Conservation (phyloP, 2,113 vertebrate genomes). For the Oryzias woworae region DNA sequence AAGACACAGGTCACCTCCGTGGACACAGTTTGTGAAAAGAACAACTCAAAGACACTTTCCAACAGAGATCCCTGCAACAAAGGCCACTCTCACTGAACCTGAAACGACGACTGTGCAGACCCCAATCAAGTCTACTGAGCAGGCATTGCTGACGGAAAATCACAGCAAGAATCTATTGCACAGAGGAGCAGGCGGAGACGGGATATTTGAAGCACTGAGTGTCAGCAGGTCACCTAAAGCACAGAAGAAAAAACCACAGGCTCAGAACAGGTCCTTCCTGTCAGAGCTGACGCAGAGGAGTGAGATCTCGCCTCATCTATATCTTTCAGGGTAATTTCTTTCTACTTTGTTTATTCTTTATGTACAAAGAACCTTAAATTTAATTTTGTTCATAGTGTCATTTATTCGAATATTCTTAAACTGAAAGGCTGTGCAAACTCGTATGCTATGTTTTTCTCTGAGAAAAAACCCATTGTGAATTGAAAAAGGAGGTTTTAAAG, state of each 20-base stretch:
- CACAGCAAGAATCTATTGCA: constrained; percentile 42
- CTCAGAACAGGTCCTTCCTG: constrained; percentile 24
- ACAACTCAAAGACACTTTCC: constrained; percentile 37
- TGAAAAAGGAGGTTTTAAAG: too few relatives aligned
- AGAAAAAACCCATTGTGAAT: too few relatives aligned
- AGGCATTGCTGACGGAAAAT: constrained; percentile 9
- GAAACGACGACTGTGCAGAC: constrained; percentile 10
- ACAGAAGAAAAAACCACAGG: constrained; percentile 9
- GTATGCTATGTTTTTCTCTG: too few relatives aligned
- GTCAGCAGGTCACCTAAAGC: constrained; percentile 39
- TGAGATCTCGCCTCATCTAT: constrained; percentile 29
- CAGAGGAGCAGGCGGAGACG: constrained; percentile 17
- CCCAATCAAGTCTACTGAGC: constrained; percentile 20
- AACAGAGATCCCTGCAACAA: constrained; percentile 18
- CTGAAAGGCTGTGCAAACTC: too few relatives aligned
- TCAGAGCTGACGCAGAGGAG: constrained; percentile 22
- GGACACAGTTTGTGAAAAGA: constrained; percentile 24
- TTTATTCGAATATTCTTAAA: too few relatives aligned
- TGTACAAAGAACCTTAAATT: neutral
- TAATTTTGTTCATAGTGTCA: too few relatives aligned
- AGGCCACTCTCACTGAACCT: constrained; percentile 39
- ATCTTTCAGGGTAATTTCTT: constrained; percentile 54
- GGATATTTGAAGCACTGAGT: constrained; percentile 43
- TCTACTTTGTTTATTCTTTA: constrained; percentile 1
- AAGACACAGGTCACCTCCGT: constrained; percentile 12